These are phyloP conservation scores for Novumbra hubbsi DNA, from an alignment of 2,797 vertebrate genomes.

Conservation along the genomic window DNA sequence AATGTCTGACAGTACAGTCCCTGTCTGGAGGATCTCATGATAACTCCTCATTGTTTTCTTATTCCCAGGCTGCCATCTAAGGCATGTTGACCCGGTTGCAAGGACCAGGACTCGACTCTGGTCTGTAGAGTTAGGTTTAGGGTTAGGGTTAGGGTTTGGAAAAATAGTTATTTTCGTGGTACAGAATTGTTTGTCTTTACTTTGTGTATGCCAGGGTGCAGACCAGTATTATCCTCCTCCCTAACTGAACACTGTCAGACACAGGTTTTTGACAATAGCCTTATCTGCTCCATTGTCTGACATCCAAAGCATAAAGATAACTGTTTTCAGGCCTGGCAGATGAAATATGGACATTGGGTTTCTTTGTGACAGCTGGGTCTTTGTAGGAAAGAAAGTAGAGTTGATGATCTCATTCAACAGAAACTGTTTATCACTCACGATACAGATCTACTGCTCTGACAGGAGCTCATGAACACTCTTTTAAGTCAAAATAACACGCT, in stretches of 20 bases:
- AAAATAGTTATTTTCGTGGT: too few relatives aligned
- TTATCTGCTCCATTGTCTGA: constrained; percentile 36
- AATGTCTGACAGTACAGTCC: too few relatives aligned
- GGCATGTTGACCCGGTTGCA: too few relatives aligned
- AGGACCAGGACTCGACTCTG: too few relatives aligned
- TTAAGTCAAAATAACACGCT: not conserved
- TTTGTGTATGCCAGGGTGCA: not conserved
- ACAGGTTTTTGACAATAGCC: constrained; percentile 53
- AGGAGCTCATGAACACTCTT: not conserved
- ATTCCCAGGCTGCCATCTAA: too few relatives aligned
- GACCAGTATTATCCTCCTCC: constrained; percentile 15
- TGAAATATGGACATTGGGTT: constrained; percentile 29
- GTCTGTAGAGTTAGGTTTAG: too few relatives aligned
- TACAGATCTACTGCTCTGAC: not conserved
- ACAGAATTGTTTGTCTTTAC: too few relatives aligned
- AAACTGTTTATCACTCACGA: not conserved
- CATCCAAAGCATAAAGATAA: constrained; percentile 25
- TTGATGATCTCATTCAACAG: not conserved
- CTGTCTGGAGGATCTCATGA: too few relatives aligned
- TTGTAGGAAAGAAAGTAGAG: not conserved
- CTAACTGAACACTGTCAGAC: constrained; percentile 23
- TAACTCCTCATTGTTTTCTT: too few relatives aligned
- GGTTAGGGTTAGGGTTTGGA: too few relatives aligned
- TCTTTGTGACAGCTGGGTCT: constrained; percentile 16
- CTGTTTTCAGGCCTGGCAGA: constrained; percentile 55